Evolutionary conservation across 1,140 invertebrate genomes (phyloP).

Genomic region (Gonioctena quinquepunctata): DNA sequence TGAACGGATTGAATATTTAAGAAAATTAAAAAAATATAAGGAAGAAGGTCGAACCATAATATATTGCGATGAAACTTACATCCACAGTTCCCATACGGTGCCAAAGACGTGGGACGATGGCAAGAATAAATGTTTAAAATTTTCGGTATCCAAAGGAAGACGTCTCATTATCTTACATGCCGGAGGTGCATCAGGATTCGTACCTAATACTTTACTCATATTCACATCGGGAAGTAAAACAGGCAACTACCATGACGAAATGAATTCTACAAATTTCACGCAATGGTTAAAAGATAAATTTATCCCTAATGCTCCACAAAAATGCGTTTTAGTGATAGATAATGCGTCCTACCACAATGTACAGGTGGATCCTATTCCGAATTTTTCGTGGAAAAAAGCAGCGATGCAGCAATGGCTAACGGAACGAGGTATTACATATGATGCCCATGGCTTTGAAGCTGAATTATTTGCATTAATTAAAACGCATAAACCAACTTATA

Average conservation of each 20-base stretch:
- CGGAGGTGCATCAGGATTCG: background rate
- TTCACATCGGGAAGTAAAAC: too few relatives aligned
- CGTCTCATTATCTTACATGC: background rate
- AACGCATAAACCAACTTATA: background rate
- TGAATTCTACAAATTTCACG: too few relatives aligned
- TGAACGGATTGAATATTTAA: background rate
- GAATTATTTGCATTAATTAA: background rate
- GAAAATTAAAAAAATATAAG: conserved; percentile 3
- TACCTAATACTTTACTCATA: too few relatives aligned
- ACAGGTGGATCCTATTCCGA: background rate
- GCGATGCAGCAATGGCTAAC: background rate
- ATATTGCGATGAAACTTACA: background rate
- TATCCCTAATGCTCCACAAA: too few relatives aligned
- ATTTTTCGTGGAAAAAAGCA: background rate
- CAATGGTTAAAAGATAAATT: too few relatives aligned
- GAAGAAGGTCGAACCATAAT: conserved; percentile 3
- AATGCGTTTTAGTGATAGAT: too few relatives aligned
- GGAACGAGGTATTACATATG: too few relatives aligned
- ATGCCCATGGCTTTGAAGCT: background rate
- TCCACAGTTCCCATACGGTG: background rate
- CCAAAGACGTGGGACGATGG: background rate
- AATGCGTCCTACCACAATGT: background rate
- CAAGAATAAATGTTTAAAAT: background rate
- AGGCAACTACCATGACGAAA: too few relatives aligned
- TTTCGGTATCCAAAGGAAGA: background rate